phyloP scores from a whole-genome alignment of 1,140 invertebrate species.

The Drosophila ambigua region DNA sequence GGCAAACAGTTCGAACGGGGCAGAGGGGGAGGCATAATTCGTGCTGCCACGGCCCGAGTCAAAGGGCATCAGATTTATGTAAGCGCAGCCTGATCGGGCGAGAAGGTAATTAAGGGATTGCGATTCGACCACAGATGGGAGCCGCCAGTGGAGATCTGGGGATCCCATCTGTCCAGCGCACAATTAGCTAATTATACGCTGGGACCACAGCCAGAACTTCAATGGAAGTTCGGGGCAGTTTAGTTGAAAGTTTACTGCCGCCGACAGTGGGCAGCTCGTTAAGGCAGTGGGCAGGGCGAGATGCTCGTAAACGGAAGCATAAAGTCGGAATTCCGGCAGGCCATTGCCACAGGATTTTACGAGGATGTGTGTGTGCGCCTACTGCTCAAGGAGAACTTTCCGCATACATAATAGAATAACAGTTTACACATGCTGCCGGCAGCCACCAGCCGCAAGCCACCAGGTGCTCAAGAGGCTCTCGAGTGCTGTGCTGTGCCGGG shows the following conservation, averaged over 20 bases:
- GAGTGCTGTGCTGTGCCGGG: too few species aligned
- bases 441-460: too few species aligned
- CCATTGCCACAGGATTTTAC: too few species aligned
- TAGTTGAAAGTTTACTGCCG: constrained; percentile 28
- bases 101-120: constrained; percentile 42
- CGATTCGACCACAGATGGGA: neutral
- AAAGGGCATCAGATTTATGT: constrained; percentile 62
- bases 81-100: constrained; percentile 18
- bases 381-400: too few species aligned
- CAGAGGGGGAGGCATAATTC: constrained; percentile 6
- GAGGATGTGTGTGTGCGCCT: too few species aligned
- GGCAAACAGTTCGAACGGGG: too few species aligned
- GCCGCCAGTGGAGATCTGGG: constrained; percentile 5
- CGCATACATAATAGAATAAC: too few species aligned
- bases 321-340: neutral
- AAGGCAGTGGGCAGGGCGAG: constrained; percentile 31
- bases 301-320: neutral
- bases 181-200: constrained; percentile 60
- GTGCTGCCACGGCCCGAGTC: constrained; percentile 31
- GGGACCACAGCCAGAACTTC: neutral
- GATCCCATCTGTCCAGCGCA: constrained; percentile 15
- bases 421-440: neutral
- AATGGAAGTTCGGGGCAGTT: constrained; percentile 9
- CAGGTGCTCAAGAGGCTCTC: too few species aligned
- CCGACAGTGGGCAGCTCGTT: constrained; percentile 7